phyloP scores from a whole-genome alignment of 2,888 invertebrate species.

The Drosophila borealis region DNA sequence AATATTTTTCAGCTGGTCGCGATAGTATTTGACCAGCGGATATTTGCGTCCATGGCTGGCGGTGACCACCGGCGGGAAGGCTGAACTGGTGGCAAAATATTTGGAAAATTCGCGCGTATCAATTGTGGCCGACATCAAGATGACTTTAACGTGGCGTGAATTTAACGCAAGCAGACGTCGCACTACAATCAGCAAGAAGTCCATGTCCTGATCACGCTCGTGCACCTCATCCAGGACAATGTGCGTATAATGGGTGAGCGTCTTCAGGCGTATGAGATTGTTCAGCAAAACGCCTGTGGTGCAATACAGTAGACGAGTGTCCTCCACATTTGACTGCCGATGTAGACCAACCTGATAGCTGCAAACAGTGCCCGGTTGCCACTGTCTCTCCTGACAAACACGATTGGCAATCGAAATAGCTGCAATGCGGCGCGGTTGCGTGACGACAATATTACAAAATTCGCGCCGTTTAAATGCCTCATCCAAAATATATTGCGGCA shows the following conservation, averaged over 20 bases:
- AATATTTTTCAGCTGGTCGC: conserved; percentile 86
- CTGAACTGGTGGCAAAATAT: conserved; percentile 77
- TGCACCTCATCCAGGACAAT: conserved; percentile 97
- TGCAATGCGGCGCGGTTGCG: conserved; percentile 97
- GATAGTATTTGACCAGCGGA: conserved; percentile 88
- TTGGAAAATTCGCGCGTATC: conserved; percentile 86
- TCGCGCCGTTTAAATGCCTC: conserved; percentile 87
- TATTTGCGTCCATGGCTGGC: conserved; percentile 86
- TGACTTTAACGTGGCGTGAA: conserved; percentile 88
- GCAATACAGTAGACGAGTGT: conserved; percentile 92
- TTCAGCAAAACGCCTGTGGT: conserved; percentile 96
- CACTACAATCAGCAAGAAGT: conserved; percentile 93
- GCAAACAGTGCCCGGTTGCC: conserved; percentile 92
- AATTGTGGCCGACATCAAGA: conserved; percentile 98
- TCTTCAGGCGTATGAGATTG: conserved; percentile 89
- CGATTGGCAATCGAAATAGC: conserved; percentile 95
- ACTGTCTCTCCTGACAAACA: conserved; percentile 93
- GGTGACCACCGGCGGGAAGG: conserved; percentile 87
- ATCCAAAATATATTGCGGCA: conserved; percentile 97
- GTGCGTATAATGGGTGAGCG: conserved; percentile 92
- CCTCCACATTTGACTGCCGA: conserved; percentile 46
- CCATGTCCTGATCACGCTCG: conserved; percentile 96
- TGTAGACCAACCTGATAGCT: conserved; percentile 91
- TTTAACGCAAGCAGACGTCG: conserved; percentile 90
- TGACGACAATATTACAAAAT: conserved; percentile 94